phyloP scores from a whole-genome alignment of 30 jellyfish, hydroid and myxozoan species.

The Phacellophora camtschatica region DNA sequence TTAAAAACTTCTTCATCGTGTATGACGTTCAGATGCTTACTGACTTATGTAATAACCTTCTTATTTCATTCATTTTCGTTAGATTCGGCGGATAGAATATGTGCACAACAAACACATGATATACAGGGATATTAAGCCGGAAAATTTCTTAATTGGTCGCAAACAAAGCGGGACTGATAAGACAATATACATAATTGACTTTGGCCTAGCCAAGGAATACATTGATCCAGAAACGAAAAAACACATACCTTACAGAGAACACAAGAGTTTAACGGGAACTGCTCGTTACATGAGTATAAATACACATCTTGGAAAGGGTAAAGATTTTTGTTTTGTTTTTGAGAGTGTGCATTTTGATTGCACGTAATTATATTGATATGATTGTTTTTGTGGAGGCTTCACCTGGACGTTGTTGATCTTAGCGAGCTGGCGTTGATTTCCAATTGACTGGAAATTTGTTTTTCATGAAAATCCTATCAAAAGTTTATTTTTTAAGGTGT shows the following conservation, averaged over 20 bases:
- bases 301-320: conserved; percentile 99
- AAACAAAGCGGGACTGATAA: conserved; percentile 91
- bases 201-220: conserved; percentile 98
- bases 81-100: conserved; percentile 94
- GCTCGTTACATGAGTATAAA: conserved; percentile 99
- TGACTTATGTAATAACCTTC: too few species aligned
- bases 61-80: not conserved
- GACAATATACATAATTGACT: conserved; percentile 93
- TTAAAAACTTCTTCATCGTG: too few species aligned
- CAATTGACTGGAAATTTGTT: too few species aligned
- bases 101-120: conserved; percentile 97
- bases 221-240: conserved; percentile 98
- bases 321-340: not conserved
- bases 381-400: too few species aligned
- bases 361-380: too few species aligned
- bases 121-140: conserved; percentile 98
- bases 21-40: too few species aligned
- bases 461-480: too few species aligned
- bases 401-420: too few species aligned
- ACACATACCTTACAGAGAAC: conserved; percentile 98
- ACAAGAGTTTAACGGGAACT: conserved; percentile 98
- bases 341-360: too few species aligned
- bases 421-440: too few species aligned
- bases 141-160: conserved; percentile 96
- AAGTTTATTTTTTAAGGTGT: too few species aligned